These are phyloP conservation scores for Pseudochirops corinnae DNA, from an alignment of 2,797 vertebrate species.

Conservation along the genomic window DNA sequence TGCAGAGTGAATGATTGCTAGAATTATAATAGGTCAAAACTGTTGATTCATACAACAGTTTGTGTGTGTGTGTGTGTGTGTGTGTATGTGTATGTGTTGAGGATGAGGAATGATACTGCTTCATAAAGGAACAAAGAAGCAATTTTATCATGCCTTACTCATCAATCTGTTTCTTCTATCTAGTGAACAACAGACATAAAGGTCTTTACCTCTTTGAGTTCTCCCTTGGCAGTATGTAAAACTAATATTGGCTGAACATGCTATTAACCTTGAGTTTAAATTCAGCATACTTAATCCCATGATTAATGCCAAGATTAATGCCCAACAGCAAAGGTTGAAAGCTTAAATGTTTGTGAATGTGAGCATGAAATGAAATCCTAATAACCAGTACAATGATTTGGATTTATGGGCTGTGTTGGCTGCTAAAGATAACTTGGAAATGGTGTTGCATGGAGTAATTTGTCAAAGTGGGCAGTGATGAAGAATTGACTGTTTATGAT, in stretches of 20 bases:
- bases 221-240: conserved; percentile 85
- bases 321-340: conserved; percentile 85
- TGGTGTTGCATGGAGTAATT: conserved; percentile 82
- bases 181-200: conserved; percentile 73
- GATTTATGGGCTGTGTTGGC: conserved; percentile 85
- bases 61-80: conserved; percentile 24
- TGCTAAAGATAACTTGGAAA: conserved; percentile 85
- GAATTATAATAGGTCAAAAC: conserved; percentile 53
- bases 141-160: conserved; percentile 65
- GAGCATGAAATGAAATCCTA: conserved; percentile 88
- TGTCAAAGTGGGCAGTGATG: conserved; percentile 80
- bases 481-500: conserved; percentile 80
- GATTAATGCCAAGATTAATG: conserved; percentile 90
- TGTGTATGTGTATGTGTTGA: not conserved
- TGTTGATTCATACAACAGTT: conserved; percentile 52
- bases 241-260: conserved; percentile 85
- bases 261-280: conserved; percentile 87
- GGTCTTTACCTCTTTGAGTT: conserved; percentile 69
- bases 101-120: conserved; percentile 2
- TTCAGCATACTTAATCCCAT: conserved; percentile 84
- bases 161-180: conserved; percentile 68
- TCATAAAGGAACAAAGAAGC: conserved; percentile 64
- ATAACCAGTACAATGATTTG: conserved; percentile 83
- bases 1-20: conserved; percentile 36
- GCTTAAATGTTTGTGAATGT: conserved; percentile 86